Percentiles rank a stretch among this genome's conserved stretches.
Evolutionary conservation across 2,797 vertebrate genomes (phyloP).

Genomic region (Sternotherus odoratus): DNA sequence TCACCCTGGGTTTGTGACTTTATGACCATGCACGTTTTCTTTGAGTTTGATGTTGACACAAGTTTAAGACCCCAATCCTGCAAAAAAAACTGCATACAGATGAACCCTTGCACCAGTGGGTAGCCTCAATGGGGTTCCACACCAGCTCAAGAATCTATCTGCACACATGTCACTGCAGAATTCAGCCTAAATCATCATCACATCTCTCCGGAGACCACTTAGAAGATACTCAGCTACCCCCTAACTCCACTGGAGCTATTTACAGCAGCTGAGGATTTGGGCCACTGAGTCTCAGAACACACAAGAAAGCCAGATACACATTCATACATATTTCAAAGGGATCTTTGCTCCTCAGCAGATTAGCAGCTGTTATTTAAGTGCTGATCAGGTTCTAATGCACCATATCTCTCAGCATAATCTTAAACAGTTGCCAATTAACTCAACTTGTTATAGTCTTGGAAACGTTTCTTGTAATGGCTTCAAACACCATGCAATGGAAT

Average conservation of each 20-base stretch:
- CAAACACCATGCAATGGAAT: neutral
- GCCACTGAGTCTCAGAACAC: neutral
- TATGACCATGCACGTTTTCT: neutral
- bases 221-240: neutral
- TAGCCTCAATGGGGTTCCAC: neutral
- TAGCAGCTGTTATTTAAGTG: neutral
- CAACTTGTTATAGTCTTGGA: neutral
- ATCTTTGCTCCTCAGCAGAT: neutral
- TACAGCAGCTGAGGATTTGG: neutral
- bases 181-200: neutral
- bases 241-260: neutral
- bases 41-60: neutral
- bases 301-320: neutral
- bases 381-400: neutral
- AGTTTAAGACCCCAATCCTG: neutral
- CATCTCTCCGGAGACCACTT: neutral
- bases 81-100: neutral
- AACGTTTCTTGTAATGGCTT: neutral
- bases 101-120: neutral
- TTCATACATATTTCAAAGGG: neutral
- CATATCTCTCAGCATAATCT: accelerated
- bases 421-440: conserved; percentile 25
- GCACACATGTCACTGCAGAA: neutral
- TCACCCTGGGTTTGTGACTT: neutral
- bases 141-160: neutral